phyloP scores from a whole-genome alignment of 2,113 vertebrate genomes.

The human region DNA sequence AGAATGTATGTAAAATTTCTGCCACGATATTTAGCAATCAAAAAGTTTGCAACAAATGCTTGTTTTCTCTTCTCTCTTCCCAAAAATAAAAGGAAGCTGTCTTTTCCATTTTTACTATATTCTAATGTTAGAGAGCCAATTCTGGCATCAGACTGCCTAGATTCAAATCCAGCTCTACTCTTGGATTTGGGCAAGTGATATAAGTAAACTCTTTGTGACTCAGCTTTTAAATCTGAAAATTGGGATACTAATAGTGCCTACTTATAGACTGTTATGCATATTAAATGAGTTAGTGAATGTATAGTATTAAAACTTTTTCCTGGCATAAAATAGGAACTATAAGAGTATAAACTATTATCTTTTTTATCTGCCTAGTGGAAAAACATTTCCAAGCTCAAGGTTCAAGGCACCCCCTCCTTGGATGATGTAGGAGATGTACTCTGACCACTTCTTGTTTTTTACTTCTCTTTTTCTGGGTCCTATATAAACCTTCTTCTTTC shows the following conservation, averaged over 20 bases:
- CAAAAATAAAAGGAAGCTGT: conserved; percentile 25
- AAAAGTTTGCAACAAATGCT: background rate
- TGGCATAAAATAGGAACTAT: background rate
- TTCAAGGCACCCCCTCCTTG: background rate
- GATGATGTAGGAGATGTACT: background rate
- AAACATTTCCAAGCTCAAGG: background rate
- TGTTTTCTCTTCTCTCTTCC: background rate
- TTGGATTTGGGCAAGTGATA: background rate
- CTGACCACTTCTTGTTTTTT: conserved; percentile 46
- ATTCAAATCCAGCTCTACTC: background rate
- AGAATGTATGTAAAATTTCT: background rate
- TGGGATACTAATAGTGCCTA: background rate
- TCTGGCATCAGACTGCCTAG: background rate
- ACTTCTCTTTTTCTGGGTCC: conserved; percentile 41
- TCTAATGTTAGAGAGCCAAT: background rate
- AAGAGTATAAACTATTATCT: background rate
- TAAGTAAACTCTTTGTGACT: background rate
- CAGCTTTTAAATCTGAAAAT: conserved; percentile 44
- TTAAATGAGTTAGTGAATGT: background rate
- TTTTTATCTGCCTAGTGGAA: conserved; percentile 8
- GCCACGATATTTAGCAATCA: background rate
- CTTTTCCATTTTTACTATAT: background rate
- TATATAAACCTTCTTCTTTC: background rate
- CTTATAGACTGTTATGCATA: background rate
- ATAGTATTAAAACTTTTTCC: background rate